Evolutionary conservation across 2,888 invertebrate species (phyloP), one percentile per base, ranked within the genome.

Genomic region (Pristionchus entomophagus): DNA sequence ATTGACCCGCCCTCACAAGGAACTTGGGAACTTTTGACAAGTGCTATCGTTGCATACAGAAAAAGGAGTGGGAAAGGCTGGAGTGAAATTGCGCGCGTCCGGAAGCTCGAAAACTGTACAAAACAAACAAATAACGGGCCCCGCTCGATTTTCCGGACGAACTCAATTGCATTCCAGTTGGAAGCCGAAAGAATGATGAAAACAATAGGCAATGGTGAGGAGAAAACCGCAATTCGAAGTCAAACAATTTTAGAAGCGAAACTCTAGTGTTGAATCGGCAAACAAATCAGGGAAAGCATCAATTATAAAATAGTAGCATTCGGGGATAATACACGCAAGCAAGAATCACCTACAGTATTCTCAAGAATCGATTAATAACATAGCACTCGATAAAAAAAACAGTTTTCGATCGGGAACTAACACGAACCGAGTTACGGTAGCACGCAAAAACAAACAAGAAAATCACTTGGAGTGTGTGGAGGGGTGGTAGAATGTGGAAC

Each of bases 1-100:
- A 65, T 65, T 65, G 65, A 65, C 65, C 65, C 65, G 65, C 65
- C 65, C 65, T 65, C 35, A 35, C 65, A 65, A 65, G 65, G 65
- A 65, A 35, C n/a, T n/a, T n/a, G n/a, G n/a, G n/a, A n/a, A n/a
- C n/a, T n/a, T n/a, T n/a, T n/a, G 35, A 29, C 35, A 32, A 65
- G 35, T 38, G 29, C 45, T 77, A 77, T 49, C 49, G 77, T 77
- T 45, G 41, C 77, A 77, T 41, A 77, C n/a, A 41, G 38, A 35
- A 77, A 59, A 45, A 45, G 3, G 77, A 77, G 26, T 45, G 41
- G 17, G 5, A n/a, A 41, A n/a, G 38, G 26, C 77, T 77, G 77
- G 35, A 49, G 22, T 77, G 41, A 49, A 77, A 77, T 45, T 41
- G 65, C 6, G 0, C 0, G 17, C 19, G 5, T 17, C 35, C 19